Conservation (phyloP, 2,888 invertebrate species). For the Cylindroiulus punctatus region DNA sequence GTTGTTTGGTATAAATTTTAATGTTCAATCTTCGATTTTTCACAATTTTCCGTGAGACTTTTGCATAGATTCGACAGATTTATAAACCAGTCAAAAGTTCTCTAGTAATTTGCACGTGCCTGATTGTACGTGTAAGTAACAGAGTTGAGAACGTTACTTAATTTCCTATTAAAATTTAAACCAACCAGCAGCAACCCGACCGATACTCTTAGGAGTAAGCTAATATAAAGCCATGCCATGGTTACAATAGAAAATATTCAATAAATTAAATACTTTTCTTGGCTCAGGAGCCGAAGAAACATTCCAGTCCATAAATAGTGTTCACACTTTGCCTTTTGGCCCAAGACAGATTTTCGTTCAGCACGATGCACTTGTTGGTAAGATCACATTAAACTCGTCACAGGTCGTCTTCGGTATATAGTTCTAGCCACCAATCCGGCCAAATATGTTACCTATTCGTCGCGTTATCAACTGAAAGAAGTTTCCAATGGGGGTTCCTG, state of each 20-base stretch:
- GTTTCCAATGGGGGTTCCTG: constrained; percentile 47
- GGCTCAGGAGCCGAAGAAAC: background rate
- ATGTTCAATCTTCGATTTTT: background rate
- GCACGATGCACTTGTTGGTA: background rate
- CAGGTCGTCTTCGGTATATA: background rate
- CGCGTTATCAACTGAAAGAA: constrained; percentile 21
- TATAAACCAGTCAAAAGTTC: no score
- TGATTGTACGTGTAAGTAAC: no score
- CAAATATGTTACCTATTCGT: constrained; percentile 37
- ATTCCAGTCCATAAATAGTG: background rate
- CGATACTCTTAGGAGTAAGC: background rate
- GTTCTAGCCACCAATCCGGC: constrained; percentile 49
- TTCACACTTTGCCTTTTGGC: background rate
- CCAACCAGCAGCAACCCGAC: background rate
- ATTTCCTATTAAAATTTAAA: background rate
- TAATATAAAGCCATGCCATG: background rate
- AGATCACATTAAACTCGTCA: background rate
- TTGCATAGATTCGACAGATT: no score
- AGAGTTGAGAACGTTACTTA: background rate
- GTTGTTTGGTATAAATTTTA: background rate
- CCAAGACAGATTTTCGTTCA: background rate
- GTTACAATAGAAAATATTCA: background rate
- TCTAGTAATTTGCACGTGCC: no score
- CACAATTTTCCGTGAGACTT: background rate
- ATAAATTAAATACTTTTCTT: constrained; percentile 16